A percentile compares a stretch with the other conserved stretches of the same genome.
These are phyloP conservation scores for Diabrotica balteata DNA, from an alignment of 2,888 invertebrate species.

Conservation along the genomic window DNA sequence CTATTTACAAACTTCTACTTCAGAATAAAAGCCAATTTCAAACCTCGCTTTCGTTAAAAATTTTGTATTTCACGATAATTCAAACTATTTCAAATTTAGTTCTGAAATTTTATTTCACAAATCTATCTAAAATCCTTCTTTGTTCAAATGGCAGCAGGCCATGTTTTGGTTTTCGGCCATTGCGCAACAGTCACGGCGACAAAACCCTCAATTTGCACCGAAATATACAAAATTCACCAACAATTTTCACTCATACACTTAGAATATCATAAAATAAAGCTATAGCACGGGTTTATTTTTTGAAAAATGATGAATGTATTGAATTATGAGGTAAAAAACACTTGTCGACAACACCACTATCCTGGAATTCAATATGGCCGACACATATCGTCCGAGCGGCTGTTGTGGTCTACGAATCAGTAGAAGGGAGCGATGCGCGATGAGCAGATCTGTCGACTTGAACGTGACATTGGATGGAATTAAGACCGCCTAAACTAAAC, in stretches of 20 bases:
- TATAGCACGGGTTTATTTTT: conserved; percentile 36
- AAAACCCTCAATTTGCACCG: conserved; percentile 9
- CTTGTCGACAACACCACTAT: conserved; percentile 51
- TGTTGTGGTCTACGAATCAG: conserved; percentile 35
- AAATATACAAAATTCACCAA: conserved; percentile 30
- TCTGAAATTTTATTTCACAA: too few species aligned
- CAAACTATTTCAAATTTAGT: too few species aligned
- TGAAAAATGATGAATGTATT: conserved; percentile 22
- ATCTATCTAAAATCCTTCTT: too few species aligned
- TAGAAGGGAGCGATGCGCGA: conserved; percentile 41
- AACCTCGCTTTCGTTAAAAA: too few species aligned
- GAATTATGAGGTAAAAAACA: conserved; percentile 26
- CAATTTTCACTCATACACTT: conserved; percentile 38
- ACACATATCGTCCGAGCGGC: conserved; percentile 34
- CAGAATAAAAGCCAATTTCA: too few species aligned
- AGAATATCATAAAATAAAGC: conserved; percentile 18
- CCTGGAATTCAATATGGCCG: conserved; percentile 58
- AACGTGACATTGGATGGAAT: conserved; percentile 21
- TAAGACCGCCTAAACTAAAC: conserved; percentile 12
- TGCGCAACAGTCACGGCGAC: conserved; percentile 37
- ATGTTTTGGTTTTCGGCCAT: conserved; percentile 45
- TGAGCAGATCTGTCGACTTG: not conserved
- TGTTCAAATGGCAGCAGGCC: conserved; percentile 34
- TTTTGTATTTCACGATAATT: too few species aligned
- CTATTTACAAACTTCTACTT: too few species aligned